These are phyloP conservation scores for Leptopilina myrica DNA, from an alignment of 2,888 invertebrate species.

Conservation along the genomic window DNA sequence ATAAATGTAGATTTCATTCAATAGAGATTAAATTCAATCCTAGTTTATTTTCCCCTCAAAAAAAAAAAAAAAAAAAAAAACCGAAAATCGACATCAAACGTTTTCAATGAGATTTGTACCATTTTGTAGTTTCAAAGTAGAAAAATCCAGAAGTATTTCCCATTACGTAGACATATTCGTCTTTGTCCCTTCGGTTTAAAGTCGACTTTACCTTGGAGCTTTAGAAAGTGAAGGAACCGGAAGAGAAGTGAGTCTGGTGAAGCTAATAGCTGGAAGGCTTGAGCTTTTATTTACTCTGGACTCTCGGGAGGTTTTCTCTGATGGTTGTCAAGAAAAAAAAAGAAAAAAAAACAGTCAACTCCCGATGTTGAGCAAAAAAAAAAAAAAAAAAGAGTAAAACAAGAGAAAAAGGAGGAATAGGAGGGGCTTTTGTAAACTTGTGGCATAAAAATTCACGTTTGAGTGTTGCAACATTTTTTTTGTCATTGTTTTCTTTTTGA, in stretches of 20 bases:
- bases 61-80: too few species aligned
- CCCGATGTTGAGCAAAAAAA: background rate
- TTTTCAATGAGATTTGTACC: background rate
- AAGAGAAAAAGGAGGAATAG: background rate
- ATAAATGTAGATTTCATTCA: background rate
- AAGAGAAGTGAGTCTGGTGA: slow-evolving; percentile 29
- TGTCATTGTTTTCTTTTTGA: background rate
- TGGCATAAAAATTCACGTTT: slow-evolving; percentile 6
- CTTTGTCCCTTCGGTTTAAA: slow-evolving; percentile 12
- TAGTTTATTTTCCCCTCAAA: background rate
- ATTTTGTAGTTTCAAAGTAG: background rate
- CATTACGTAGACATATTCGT: slow-evolving; percentile 19
- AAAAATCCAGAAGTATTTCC: background rate
- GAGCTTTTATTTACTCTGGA: slow-evolving; percentile 33
- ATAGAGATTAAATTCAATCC: background rate
- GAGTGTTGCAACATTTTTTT: background rate
- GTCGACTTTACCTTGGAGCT: slow-evolving; percentile 27
- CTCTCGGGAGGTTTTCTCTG: slow-evolving; percentile 29
- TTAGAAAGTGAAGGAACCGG: slow-evolving; percentile 31
- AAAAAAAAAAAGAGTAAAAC: too few species aligned
- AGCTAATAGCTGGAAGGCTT: slow-evolving; percentile 33
- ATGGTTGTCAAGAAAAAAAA: slow-evolving; percentile 9
- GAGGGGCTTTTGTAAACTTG: background rate
- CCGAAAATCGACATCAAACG: background rate
- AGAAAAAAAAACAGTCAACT: slow-evolving; percentile 9